A percentile compares a stretch with the other conserved stretches of the same genome.
Evolutionary conservation across 1,140 invertebrate genomes (phyloP).

Genomic region (Solen grandis): DNA sequence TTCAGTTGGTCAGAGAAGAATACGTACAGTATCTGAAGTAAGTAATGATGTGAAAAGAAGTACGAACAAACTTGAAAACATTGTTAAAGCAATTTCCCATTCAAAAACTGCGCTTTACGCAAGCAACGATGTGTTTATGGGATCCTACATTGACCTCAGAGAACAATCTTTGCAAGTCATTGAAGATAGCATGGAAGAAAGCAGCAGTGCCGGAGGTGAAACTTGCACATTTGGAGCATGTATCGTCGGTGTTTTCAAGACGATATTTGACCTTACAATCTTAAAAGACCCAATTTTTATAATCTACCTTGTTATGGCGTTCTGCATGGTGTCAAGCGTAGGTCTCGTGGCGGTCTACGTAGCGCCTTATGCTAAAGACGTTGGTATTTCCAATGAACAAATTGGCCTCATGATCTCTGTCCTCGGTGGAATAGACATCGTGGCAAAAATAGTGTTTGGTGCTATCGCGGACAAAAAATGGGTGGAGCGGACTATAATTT

Average conservation of each 20-base stretch:
- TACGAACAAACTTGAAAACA: no score
- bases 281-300: conserved; percentile 34
- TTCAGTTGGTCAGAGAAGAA: no score
- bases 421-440: conserved; percentile 6
- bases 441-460: conserved; percentile 25
- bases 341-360: background rate
- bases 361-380: conserved; percentile 16
- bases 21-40: no score
- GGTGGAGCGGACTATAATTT: conserved; percentile 9
- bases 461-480: conserved; percentile 13
- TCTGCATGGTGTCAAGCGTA: conserved; percentile 19
- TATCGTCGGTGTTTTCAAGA: no score
- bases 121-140: conserved; percentile 8
- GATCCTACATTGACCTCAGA: conserved; percentile 24
- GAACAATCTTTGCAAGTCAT: background rate
- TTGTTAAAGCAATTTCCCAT: no score
- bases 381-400: conserved; percentile 28
- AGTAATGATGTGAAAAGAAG: no score
- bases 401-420: conserved; percentile 19
- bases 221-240: no score
- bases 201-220: no score
- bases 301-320: conserved; percentile 34
- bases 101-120: conserved; percentile 19
- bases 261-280: conserved; percentile 29
- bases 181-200: background rate